These are phyloP conservation scores for Chromobotia macracanthus DNA, from an alignment of 2,797 vertebrate genomes.

Conservation along the genomic window DNA sequence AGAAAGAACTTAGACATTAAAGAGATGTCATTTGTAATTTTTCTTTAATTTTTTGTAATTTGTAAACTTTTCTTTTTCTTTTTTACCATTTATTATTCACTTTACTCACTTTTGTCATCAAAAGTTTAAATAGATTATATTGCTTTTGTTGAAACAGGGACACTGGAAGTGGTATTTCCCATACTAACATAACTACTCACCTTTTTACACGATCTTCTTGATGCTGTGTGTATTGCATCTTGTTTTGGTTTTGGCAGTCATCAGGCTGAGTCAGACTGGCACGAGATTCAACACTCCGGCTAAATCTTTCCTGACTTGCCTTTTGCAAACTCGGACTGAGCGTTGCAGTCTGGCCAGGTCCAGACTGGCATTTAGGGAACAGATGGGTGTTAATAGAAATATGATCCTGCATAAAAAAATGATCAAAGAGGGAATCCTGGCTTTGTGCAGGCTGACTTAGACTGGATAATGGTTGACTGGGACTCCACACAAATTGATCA, in stretches of 20 bases:
- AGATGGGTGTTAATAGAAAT: conserved; percentile 23
- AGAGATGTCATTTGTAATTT: too few relatives aligned
- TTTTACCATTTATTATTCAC: too few relatives aligned
- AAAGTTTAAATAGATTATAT: background rate
- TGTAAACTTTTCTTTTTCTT: too few relatives aligned
- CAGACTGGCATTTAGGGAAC: conserved; percentile 26
- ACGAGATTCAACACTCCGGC: conserved; percentile 28
- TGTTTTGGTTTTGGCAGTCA: conserved; percentile 10
- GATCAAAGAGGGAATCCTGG: conserved; percentile 13
- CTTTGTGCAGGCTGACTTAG: background rate
- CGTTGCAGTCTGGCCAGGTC: conserved; percentile 1
- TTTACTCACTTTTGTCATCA: background rate
- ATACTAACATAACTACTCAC: background rate
- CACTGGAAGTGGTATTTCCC: background rate
- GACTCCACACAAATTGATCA: conserved; percentile 23
- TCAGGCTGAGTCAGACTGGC: too few relatives aligned
- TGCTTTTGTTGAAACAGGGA: background rate
- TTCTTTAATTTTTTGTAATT: too few relatives aligned
- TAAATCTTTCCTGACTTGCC: conserved; percentile 32
- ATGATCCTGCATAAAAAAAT: conserved; percentile 19
- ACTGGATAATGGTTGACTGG: background rate
- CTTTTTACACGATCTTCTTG: conserved; percentile 6
- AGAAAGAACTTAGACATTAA: too few relatives aligned
- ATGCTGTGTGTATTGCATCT: background rate
- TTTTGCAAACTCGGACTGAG: conserved; percentile 19